These are phyloP conservation scores for Crypturellus undulatus DNA, from an alignment of 2,113 vertebrate species.

Conservation along the genomic window DNA sequence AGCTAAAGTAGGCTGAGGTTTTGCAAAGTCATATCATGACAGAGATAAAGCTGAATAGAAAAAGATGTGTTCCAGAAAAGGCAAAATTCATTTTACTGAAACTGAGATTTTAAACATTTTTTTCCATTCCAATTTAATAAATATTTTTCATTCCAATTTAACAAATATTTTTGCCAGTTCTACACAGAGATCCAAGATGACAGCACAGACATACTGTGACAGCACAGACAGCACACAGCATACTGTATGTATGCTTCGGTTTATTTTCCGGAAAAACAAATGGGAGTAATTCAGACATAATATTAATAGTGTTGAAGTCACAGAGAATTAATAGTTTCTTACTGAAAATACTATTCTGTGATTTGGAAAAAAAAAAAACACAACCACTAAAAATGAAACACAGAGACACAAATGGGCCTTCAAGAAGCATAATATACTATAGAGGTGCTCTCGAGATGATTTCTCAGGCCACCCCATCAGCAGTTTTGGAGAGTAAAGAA, in stretches of 20 bases:
- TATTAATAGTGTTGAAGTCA: background rate
- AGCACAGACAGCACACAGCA: background rate
- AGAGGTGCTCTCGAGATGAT: background rate
- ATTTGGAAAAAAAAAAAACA: background rate
- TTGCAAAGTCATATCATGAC: background rate
- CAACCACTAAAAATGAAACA: background rate
- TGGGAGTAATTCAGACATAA: background rate
- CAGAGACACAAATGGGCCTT: background rate
- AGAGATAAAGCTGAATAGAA: background rate
- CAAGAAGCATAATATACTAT: background rate
- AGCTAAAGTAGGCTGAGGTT: background rate
- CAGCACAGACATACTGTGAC: background rate
- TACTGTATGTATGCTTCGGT: background rate
- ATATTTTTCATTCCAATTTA: background rate
- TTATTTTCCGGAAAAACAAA: background rate
- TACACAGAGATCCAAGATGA: background rate
- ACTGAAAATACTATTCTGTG: background rate
- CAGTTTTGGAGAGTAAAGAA: conserved; percentile 69
- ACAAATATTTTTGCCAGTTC: background rate
- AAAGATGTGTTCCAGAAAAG: rapidly evolving
- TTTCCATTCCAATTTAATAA: background rate
- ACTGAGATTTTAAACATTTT: background rate
- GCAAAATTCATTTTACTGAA: background rate
- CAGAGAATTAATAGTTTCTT: background rate
- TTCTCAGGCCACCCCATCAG: conserved; percentile 46